A percentile compares a stretch with the other conserved stretches of the same genome.
These are phyloP conservation scores for Monodelphis domestica DNA, from an alignment of 2,797 vertebrate genomes.

Conservation along the genomic window DNA sequence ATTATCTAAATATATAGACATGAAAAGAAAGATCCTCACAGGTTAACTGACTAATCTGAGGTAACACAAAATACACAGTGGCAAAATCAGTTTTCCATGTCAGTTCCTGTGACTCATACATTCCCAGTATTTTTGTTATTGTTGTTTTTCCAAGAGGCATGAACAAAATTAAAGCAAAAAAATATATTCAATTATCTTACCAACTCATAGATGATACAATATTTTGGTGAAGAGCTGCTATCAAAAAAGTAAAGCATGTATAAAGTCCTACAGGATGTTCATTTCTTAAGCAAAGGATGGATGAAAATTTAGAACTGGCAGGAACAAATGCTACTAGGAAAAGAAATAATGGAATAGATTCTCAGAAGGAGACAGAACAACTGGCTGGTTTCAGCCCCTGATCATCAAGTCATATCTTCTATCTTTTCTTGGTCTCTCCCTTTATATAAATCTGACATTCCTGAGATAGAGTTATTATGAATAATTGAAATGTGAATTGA, in stretches of 20 bases:
- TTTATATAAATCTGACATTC: background rate
- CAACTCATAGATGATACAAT: background rate
- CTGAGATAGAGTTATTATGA: background rate
- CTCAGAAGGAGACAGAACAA: background rate
- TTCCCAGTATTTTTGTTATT: too few relatives aligned
- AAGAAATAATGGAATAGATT: background rate
- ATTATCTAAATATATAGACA: background rate
- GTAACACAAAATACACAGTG: background rate
- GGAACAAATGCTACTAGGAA: background rate
- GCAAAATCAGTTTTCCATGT: background rate
- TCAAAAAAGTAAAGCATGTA: background rate
- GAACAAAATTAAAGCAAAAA: background rate
- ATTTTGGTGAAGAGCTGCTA: background rate
- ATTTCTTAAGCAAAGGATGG: background rate
- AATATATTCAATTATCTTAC: background rate
- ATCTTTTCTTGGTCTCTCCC: background rate
- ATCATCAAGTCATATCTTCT: background rate
- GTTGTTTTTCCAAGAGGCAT: background rate
- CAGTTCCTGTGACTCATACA: background rate
- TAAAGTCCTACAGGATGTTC: background rate
- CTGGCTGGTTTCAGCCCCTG: background rate
- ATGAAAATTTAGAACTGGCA: background rate
- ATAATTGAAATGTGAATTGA: too few relatives aligned
- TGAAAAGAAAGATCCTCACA: background rate
- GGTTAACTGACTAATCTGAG: background rate